Evolutionary conservation across 2,888 invertebrate genomes (phyloP), one percentile per base, ranked within the genome.

Genomic region (Epistrophe grossulariae): DNA sequence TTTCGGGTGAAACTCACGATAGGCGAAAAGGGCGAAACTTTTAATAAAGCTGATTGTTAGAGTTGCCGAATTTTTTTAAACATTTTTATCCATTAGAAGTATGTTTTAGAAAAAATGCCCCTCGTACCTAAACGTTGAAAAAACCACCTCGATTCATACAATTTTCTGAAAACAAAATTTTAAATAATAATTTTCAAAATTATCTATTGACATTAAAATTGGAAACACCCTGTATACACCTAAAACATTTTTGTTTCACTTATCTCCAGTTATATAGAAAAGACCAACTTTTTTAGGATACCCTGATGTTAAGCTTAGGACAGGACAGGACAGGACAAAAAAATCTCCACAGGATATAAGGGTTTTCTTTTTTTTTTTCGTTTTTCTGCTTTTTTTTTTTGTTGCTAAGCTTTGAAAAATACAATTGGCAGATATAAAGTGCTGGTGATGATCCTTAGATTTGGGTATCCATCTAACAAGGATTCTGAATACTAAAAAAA

Each of bases 361-460:
- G 48, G 52, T 45, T 73, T 35, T 50, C 19, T 31, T 19, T 73
- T 5, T 4, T 15, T 35, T 28, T 52, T 15, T n/a, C 8, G n/a
- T 15, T 45, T 31, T 48, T n/a, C n/a, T n/a, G n/a, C n/a, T n/a
- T 31, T 55, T 52, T 35, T 60, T 68, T 43, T n/a, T 31, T 57
- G 31, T 55, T 10, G 10, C 5, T 59, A 4, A 17, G 55, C 15
- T 50, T 17, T 50, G 11, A 24, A 38, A 52, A 45, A 52, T 55
- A 55, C 73, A 83, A 73, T 79, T 79, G 83, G 73, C 83, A 45
- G 55, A 59, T 52, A 68, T 72, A 72, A 43, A 48, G 60, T 68
- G 38, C 15, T 40, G 48, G 73, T 59, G 55, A 35, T 73, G 40
- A 38, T 31, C 66, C 38, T 24, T 11, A 38, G 70, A 59, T 57